phyloP scores from a whole-genome alignment of 2,888 invertebrate genomes.

The Julus scandinavius region DNA sequence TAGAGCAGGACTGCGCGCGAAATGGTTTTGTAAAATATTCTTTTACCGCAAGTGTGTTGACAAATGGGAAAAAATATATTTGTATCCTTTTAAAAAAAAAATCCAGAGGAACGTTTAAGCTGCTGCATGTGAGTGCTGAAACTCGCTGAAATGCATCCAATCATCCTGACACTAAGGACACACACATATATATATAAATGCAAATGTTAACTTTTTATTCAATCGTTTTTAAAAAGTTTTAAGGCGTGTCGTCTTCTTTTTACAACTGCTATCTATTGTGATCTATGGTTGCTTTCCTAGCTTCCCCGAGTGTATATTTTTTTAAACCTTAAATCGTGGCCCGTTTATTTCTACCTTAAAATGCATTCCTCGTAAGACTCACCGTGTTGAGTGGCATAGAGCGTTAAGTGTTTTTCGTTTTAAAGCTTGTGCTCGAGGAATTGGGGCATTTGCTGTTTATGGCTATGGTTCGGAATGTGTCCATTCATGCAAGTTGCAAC shows the following conservation, averaged over 20 bases:
- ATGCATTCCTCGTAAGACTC: neutral
- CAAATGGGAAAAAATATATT: constrained; percentile 26
- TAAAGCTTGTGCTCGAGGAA: neutral
- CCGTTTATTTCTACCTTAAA: neutral
- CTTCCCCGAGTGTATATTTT: neutral
- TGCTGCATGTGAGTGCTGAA: neutral
- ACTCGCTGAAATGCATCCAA: neutral
- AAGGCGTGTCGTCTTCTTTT: constrained; percentile 26
- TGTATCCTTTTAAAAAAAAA: constrained; percentile 5
- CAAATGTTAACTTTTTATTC: constrained; percentile 33
- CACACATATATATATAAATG: constrained; percentile 33
- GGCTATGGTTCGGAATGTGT: neutral
- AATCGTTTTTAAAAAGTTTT: constrained; percentile 24
- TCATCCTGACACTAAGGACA: neutral
- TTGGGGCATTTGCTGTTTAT: no score
- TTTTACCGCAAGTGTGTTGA: neutral
- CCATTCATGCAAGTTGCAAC: neutral
- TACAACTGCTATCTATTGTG: constrained; percentile 27
- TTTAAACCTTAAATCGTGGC: neutral
- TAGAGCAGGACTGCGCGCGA: neutral
- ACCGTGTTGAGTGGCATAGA: no score
- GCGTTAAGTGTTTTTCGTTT: no score
- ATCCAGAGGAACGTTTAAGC: neutral
- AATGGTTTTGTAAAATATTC: constrained; percentile 33
- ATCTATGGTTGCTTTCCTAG: neutral